A percentile compares a stretch with the other conserved stretches of the same genome.
phyloP scores from a whole-genome alignment of 2,797 vertebrate species.

The Poeciliopsis gracilis region DNA sequence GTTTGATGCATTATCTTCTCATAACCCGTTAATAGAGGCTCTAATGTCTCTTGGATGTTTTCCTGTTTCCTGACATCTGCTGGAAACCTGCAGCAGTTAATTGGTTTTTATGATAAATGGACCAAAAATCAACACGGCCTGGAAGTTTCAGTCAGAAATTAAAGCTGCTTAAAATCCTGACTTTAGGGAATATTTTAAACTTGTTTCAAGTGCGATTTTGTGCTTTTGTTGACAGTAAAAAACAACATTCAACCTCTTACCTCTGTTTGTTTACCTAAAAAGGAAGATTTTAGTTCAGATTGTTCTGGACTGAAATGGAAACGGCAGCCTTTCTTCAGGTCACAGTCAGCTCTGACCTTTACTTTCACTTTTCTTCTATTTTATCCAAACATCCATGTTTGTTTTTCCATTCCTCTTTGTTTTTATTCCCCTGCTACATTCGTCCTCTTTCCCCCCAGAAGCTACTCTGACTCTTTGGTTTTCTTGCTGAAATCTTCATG shows the following conservation, averaged over 20 bases:
- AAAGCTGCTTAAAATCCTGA: not conserved
- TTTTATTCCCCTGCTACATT: not conserved
- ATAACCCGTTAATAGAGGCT: not conserved
- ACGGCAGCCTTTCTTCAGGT: not conserved
- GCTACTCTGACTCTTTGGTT: not conserved
- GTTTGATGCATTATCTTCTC: not conserved
- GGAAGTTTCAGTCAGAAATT: not conserved
- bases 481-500: not conserved
- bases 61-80: not conserved
- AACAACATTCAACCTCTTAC: not conserved
- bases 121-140: not conserved
- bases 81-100: not conserved
- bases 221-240: constrained; percentile 19
- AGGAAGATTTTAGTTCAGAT: not conserved
- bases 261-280: not conserved
- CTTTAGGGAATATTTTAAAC: not conserved
- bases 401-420: not conserved
- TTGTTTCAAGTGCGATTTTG: not conserved
- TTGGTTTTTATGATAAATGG: not conserved
- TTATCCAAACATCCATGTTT: not conserved
- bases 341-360: not conserved
- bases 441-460: not conserved
- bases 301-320: not conserved
- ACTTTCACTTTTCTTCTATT: not conserved
- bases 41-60: not conserved